A percentile compares a stretch with the other conserved stretches of the same genome.
phyloP scores from a whole-genome alignment of 1,140 invertebrate genomes.

The Neomicropteryx cornuta region DNA sequence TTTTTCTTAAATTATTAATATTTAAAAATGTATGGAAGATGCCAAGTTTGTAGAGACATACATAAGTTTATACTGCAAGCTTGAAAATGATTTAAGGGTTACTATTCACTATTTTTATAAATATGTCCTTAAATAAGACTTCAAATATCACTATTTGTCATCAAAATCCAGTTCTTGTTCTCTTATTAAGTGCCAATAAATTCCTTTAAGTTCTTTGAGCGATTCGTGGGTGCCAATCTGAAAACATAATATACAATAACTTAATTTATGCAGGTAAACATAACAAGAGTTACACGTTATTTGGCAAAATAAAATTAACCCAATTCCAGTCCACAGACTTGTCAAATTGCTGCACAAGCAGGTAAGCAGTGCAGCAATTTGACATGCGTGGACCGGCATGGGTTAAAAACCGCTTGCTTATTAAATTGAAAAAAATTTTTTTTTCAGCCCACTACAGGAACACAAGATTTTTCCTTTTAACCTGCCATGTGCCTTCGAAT shows the following conservation, averaged over 20 bases:
- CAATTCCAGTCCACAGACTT: conserved; percentile 7
- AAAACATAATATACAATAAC: conserved; percentile 25
- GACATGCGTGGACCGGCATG: conserved; percentile 5
- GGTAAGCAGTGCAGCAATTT: conserved; percentile 5
- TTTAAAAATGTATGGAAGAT: too few species aligned
- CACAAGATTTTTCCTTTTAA: too few species aligned
- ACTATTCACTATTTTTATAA: too few species aligned
- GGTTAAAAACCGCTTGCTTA: background rate
- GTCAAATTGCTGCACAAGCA: conserved; percentile 11
- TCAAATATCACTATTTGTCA: too few species aligned
- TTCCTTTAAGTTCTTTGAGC: conserved; percentile 46
- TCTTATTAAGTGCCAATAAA: conserved; percentile 58
- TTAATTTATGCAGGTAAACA: conserved; percentile 8
- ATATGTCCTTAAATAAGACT: too few species aligned
- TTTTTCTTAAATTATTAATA: too few species aligned
- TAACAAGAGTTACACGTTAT: conserved; percentile 10
- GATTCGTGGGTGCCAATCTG: conserved; percentile 51
- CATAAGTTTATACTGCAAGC: too few species aligned
- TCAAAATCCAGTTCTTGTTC: conserved; percentile 36
- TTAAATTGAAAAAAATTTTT: too few species aligned
- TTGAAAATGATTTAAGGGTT: too few species aligned
- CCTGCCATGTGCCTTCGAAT: too few species aligned
- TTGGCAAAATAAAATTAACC: conserved; percentile 9
- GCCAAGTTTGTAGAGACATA: too few species aligned
- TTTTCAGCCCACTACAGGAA: too few species aligned